Base-by-base conservation (phyloP, 2,113 vertebrate species). In the Caranx ignobilis region DNA sequence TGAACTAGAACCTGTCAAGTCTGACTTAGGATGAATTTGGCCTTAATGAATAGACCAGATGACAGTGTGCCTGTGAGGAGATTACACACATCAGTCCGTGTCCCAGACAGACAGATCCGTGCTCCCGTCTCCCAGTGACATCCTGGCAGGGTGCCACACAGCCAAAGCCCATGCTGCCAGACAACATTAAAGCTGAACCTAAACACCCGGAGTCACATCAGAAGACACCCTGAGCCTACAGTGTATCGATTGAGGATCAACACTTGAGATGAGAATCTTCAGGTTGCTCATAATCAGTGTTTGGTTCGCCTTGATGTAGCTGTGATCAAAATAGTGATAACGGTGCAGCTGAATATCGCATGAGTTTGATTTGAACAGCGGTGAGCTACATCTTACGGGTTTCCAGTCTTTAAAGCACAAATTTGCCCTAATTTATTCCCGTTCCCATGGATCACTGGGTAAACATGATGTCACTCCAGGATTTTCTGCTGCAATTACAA, bases 111-210 rank as follows among this genome's bases (percentile, higher is more conserved):
- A 79, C 61, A 77, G 47, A 88, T 75, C 76, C 64, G 11, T 62
- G 50, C 35, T 37, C 65, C 57, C 37, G 77, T 59, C 62, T 80
- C 63, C 32, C 32, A 21, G 3, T 61, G 59, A 71, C 0, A 1
- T 59, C 37, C 74, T 85, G 87, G 81, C 88, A 81, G 71, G 77
- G 72, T 62, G 72, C 82, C 77, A 47, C 52, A 2, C 32, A 86
- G 60, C 68, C 50, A 35, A 76, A 84, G 45, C 79, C 47, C 1
- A 5, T 18, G 66, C 72, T 69, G 75, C 69, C 71, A 83, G 65
- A 73, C 79, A 54, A 76, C 63, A 79, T 86, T 76, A 86, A 85
- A 82, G 79, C 62, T 69, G 57, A 87, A 85, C 65, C 59, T 48
- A 66, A 52, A 64, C 32, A 15, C 67, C 71, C 77, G 34, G 48